A percentile compares a stretch with the other conserved stretches of the same genome.
Evolutionary conservation across 2,113 vertebrate species (phyloP).

Genomic region (Candoia aspera): DNA sequence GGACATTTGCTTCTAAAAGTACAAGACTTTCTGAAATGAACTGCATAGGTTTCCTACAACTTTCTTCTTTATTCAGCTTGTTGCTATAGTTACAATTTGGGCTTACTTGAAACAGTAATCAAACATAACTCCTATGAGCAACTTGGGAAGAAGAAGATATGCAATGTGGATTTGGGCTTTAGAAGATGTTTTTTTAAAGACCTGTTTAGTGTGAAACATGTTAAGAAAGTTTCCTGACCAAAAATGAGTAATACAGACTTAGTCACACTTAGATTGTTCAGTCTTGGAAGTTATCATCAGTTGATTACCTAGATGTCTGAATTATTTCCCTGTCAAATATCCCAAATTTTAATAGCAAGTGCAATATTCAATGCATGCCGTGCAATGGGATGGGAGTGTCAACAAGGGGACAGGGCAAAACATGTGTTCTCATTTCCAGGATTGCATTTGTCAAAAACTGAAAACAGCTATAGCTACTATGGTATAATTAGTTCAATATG

Average conservation of each 20-base stretch:
- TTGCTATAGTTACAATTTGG: conserved; percentile 17
- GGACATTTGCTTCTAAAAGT: conserved; percentile 7
- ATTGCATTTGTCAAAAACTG: background rate
- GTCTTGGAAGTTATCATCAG: background rate
- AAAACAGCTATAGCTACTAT: background rate
- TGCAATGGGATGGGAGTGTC: background rate
- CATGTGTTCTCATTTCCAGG: background rate
- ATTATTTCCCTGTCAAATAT: background rate
- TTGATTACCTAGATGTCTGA: background rate
- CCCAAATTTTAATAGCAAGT: background rate
- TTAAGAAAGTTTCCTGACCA: background rate
- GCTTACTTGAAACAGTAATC: background rate
- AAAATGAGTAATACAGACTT: background rate
- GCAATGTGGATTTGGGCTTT: background rate
- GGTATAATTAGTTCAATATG: background rate
- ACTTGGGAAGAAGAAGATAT: background rate
- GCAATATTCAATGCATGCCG: background rate
- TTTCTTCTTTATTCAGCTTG: background rate
- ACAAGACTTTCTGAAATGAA: background rate
- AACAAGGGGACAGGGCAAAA: background rate
- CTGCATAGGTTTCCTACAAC: conserved; percentile 7
- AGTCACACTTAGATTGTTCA: background rate
- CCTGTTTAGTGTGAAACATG: background rate
- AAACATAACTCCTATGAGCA: background rate
- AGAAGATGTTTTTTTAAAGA: background rate